Percentiles rank a stretch among this genome's conserved stretches.
phyloP scores from a whole-genome alignment of 2,113 vertebrate species.

The Enhydra lutris region DNA sequence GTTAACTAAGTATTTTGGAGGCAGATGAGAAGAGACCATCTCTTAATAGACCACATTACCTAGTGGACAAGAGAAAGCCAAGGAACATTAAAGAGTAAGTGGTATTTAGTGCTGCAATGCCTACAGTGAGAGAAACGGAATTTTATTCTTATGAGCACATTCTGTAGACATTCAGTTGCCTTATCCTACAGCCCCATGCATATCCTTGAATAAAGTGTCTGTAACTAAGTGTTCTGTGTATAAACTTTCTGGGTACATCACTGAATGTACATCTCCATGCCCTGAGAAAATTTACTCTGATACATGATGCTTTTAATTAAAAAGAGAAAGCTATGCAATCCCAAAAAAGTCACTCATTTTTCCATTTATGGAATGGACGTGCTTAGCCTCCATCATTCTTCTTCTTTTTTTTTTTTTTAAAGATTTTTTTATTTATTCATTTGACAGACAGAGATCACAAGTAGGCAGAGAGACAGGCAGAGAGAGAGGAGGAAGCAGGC shows the following conservation, averaged over 20 bases:
- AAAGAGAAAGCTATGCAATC: not conserved
- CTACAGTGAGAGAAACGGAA: constrained; percentile 59
- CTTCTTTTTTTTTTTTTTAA: too few relatives aligned
- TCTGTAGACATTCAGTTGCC: not conserved
- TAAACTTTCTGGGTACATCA: not conserved
- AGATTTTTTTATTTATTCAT: too few relatives aligned
- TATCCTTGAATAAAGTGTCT: not conserved
- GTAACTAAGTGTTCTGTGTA: not conserved
- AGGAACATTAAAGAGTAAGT: constrained; percentile 76
- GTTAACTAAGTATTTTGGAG: constrained; percentile 75
- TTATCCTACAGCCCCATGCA: not conserved
- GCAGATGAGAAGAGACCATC: constrained; percentile 71
- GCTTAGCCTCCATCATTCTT: not conserved
- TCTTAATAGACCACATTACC: constrained; percentile 71
- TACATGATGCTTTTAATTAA: not conserved
- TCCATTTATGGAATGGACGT: not conserved
- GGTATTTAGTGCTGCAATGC: constrained; percentile 66
- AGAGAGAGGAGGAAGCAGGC: too few relatives aligned
- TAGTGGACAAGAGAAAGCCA: constrained; percentile 74
- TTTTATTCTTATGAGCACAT: constrained; percentile 27
- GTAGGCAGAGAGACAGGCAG: too few relatives aligned
- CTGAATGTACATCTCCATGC: not conserved
- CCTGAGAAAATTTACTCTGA: not conserved
- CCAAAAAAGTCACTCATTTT: not conserved
- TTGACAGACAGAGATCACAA: too few relatives aligned